Percentiles rank a stretch among this genome's conserved stretches.
Conservation (phyloP, 2,113 vertebrate species). For the Typhlomys cinereus region DNA sequence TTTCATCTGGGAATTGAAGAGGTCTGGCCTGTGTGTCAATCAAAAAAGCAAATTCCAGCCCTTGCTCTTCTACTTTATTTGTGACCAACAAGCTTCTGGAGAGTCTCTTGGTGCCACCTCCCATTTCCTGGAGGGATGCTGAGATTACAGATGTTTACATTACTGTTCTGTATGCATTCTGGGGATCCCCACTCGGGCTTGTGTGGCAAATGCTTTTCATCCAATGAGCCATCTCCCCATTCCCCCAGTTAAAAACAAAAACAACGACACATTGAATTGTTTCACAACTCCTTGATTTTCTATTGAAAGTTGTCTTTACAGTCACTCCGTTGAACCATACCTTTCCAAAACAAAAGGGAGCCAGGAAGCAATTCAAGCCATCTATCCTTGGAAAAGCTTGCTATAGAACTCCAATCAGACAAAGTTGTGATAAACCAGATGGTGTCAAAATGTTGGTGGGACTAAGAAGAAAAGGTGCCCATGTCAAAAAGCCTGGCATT, state of each 20-base stretch:
- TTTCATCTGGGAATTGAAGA: not conserved
- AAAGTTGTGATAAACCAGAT: not conserved
- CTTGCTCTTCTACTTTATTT: too few relatives aligned
- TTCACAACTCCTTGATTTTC: not conserved
- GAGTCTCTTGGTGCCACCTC: too few relatives aligned
- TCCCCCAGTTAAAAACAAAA: too few relatives aligned
- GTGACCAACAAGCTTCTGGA: too few relatives aligned
- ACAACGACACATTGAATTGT: not conserved
- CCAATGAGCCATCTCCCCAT: too few relatives aligned
- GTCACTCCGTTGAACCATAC: not conserved
- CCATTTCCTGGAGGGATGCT: too few relatives aligned
- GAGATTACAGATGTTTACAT: too few relatives aligned
- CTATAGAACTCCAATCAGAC: not conserved
- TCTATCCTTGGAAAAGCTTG: slow-evolving; percentile 18
- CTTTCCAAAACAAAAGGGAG: not conserved
- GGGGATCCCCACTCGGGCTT: too few relatives aligned
- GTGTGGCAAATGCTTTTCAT: too few relatives aligned
- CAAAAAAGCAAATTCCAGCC: not conserved
- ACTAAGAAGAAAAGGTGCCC: not conserved
- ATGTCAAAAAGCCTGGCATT: not conserved
- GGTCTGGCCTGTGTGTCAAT: not conserved
- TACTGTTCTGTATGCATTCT: too few relatives aligned
- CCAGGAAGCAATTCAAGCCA: slow-evolving; percentile 13
- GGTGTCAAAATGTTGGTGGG: not conserved
- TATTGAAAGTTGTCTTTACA: slow-evolving; percentile 37